Conservation (phyloP, 2,797 vertebrate genomes). For the Lithobates sylvaticus region DNA sequence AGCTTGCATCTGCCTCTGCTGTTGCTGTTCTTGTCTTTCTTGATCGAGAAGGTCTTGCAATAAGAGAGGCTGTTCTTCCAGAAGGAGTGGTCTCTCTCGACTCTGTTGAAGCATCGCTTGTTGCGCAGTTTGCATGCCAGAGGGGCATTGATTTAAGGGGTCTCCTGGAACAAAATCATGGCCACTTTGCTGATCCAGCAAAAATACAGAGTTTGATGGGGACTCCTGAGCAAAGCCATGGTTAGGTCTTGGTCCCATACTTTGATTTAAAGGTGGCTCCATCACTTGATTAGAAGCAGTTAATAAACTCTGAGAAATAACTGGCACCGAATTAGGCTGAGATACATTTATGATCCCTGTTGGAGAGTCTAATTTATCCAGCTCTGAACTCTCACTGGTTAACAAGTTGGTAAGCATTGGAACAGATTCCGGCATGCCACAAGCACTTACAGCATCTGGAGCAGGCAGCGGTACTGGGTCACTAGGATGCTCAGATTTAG, state of each 20-base stretch:
- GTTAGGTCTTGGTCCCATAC: constrained; percentile 74
- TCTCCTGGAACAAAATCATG: constrained; percentile 82
- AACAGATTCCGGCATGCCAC: constrained; percentile 82
- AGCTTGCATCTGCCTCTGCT: constrained; percentile 98
- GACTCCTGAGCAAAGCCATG: constrained; percentile 78
- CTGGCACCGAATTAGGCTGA: constrained; percentile 75
- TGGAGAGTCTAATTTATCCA: constrained; percentile 80
- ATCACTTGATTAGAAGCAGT: constrained; percentile 76
- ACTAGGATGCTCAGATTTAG: constrained; percentile 68
- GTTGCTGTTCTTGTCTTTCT: constrained; percentile 96
- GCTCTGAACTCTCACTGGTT: constrained; percentile 84
- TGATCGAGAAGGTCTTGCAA: constrained; percentile 97
- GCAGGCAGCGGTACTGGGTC: constrained; percentile 67
- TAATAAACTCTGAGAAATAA: constrained; percentile 76
- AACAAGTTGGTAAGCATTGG: constrained; percentile 93
- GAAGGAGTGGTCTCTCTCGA: constrained; percentile 88
- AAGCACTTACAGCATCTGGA: constrained; percentile 73
- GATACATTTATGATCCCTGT: constrained; percentile 76
- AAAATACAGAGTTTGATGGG: constrained; percentile 74
- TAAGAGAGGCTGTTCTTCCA: constrained; percentile 96
- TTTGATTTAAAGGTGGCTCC: constrained; percentile 75
- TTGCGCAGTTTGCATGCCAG: constrained; percentile 78
- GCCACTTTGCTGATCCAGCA: constrained; percentile 75
- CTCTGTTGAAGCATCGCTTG: constrained; percentile 83
- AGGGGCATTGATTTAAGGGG: constrained; percentile 72